Evolutionary conservation across 2,113 vertebrate genomes (phyloP).

Genomic region (Xenopus tropicalis): UCB_Xtro_10.0 CM004452.2:45012501-45013000

Average conservation of each 20-base stretch:
- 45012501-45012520: no score
- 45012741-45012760: neutral
- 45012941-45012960: constrained; percentile 44
- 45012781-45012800: no score
- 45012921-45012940: constrained; percentile 25
- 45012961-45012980: constrained; percentile 31
- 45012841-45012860: constrained; percentile 5
- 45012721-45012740: neutral
- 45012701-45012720: neutral
- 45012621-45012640: no score
- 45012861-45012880: constrained; percentile 13
- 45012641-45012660: no score
- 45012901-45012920: constrained; percentile 42
- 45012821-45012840: constrained; percentile 8
- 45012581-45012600: no score
- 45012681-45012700: neutral
- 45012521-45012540: no score
- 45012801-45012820: constrained; percentile 3
- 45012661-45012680: no score
- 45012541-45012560: no score
- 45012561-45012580: no score
- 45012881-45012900: constrained; percentile 33
- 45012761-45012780: no score
- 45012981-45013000: constrained; percentile 14
- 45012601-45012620: no score